Percentiles rank a stretch among this genome's conserved stretches.
Evolutionary conservation across 2,113 vertebrate species (phyloP).

Genomic region (Lipophrys pholis): DNA sequence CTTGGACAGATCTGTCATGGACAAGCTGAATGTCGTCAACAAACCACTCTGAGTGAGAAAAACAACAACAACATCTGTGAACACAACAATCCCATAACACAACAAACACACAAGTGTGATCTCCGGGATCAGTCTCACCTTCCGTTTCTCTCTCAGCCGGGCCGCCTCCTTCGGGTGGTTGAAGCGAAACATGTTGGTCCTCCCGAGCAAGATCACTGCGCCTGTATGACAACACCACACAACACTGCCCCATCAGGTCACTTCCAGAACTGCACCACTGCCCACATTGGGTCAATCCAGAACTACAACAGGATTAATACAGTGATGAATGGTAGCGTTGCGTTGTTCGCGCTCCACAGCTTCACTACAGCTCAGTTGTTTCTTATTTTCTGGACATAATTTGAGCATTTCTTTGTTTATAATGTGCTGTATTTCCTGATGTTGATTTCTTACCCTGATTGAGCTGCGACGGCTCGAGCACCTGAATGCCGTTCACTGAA

Average conservation of each 20-base stretch:
- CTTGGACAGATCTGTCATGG: conserved; percentile 96
- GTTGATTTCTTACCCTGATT: conserved; percentile 88
- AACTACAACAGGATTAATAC: too few relatives aligned
- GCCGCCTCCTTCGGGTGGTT: conserved; percentile 99
- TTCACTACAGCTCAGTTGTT: too few relatives aligned
- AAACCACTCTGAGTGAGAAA: conserved; percentile 74
- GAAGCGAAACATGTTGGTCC: conserved; percentile 99
- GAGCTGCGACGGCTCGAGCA: conserved; percentile 86
- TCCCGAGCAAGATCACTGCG: conserved; percentile 94
- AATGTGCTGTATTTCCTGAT: too few relatives aligned
- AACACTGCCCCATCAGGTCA: too few relatives aligned
- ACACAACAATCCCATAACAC: too few relatives aligned
- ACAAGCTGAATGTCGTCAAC: conserved; percentile 93
- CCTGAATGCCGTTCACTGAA: conserved; percentile 91
- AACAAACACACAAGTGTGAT: too few relatives aligned
- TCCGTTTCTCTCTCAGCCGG: conserved; percentile 95
- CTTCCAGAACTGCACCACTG: too few relatives aligned
- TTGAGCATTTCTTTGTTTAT: too few relatives aligned
- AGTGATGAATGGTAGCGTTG: too few relatives aligned
- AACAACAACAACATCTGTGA: not conserved
- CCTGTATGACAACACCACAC: conserved; percentile 78
- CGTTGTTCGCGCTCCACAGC: too few relatives aligned
- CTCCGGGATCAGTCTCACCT: conserved; percentile 81
- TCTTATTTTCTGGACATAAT: too few relatives aligned
- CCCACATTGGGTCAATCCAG: too few relatives aligned